Evolutionary conservation across 1,140 invertebrate genomes (phyloP), one percentile per base, ranked within the genome.

Genomic region (Nephotettix cincticeps): DNA sequence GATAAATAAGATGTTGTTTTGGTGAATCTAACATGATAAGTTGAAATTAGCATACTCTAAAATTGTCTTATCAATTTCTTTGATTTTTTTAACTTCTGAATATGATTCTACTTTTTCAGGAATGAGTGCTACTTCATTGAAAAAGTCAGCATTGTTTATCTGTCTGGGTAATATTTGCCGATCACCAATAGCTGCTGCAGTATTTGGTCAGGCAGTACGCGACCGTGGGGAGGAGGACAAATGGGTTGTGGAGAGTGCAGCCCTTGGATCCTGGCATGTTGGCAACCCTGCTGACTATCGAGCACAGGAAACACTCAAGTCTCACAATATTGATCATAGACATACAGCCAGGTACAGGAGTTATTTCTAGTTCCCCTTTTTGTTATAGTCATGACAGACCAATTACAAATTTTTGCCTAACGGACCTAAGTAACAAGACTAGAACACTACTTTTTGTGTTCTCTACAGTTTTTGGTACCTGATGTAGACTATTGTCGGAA

Each of bases 161-260:
- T 79, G 77, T 51, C 56, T 79, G 67, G 95, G 94, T 17, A 97
- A 97, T 77, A 97, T 96, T 75, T 98, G 95, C 80, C 87, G 96
- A n/a, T 97, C 95, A 14, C 95, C 96, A 4, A 97, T 97, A 73
- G 95, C 95, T 21, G 95, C 97, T 81, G 94, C 93, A 9, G 92
- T 97, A 0, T 96, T 97, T 82, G 80, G 85, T 29, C 86, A 95
- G 73, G 79, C 87, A 11, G 82, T 93, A 9, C 86, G 86, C 75
- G 85, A 93, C 76, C 80, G 83, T 70, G 85, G 86, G 45, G 75
- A 88, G 4, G 74, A 80, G 0, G 81, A 88, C 73, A 76, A 88
- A 75, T 97, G 94, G 95, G 83, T 88, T 72, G 90, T 94, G 1
- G 94, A 98, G 77, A 97, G 94, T 83, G 93, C 94, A 1, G 96